Conservation (phyloP, 2,113 vertebrate genomes). For the Osmerus mordax region DNA sequence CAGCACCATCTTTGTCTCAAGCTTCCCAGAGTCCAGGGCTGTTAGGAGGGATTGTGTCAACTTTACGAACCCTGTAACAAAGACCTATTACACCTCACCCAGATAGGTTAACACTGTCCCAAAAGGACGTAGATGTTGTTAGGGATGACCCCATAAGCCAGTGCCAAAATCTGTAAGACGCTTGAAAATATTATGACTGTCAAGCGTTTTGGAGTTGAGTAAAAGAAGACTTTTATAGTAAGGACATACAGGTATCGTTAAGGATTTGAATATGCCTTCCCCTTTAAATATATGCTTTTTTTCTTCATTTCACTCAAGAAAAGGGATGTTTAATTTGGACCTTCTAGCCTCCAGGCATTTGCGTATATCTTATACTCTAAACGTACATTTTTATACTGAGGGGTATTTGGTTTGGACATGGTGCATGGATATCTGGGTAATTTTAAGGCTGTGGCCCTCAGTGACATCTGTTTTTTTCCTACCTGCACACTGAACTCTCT, state of each 20-base stretch:
- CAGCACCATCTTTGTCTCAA: constrained; percentile 59
- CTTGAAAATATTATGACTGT: too few relatives aligned
- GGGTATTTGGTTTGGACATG: constrained; percentile 60
- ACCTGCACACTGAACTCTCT: constrained; percentile 10
- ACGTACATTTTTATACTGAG: constrained; percentile 39
- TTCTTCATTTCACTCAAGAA: constrained; percentile 26
- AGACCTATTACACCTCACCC: constrained; percentile 41
- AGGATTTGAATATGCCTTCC: constrained; percentile 51
- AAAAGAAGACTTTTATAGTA: constrained; percentile 21
- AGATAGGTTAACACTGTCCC: constrained; percentile 51
- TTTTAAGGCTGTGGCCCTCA: constrained; percentile 40
- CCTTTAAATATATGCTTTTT: constrained; percentile 47
- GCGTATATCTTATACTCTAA: constrained; percentile 43
- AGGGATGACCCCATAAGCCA: constrained; percentile 9
- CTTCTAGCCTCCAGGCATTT: constrained; percentile 28
- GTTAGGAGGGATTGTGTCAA: constrained; percentile 52
- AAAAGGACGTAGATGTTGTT: constrained; percentile 28
- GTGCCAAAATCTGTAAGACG: constrained; percentile 30
- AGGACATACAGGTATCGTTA: neutral
- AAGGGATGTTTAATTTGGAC: constrained; percentile 62
- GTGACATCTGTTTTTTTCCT: constrained; percentile 35
- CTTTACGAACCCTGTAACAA: constrained; percentile 51
- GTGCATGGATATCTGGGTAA: constrained; percentile 54
- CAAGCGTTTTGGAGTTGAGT: constrained; percentile 20
- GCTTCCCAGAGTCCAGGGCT: constrained; percentile 41